Conservation (phyloP, 2,888 invertebrate genomes). For the Acrobasis consociella region DNA sequence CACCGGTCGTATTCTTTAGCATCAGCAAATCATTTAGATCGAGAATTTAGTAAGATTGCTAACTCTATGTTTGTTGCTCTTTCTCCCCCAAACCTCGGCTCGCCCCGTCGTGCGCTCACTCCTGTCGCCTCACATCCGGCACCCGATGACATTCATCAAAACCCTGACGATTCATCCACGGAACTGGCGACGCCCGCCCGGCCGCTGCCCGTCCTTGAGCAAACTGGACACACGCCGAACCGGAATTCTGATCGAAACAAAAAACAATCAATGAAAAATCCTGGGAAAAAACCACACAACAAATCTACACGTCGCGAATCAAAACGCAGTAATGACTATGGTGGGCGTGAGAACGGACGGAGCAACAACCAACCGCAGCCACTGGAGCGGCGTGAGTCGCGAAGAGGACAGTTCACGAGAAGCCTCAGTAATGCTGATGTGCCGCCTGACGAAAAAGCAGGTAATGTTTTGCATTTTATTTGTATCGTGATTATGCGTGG, state of each 20-base stretch:
- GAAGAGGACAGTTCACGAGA: constrained; percentile 86
- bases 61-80: constrained; percentile 82
- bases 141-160: constrained; percentile 58
- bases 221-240: constrained; percentile 2
- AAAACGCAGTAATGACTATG: constrained; percentile 84
- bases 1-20: constrained; percentile 63
- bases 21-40: constrained; percentile 62
- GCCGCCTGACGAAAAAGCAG: constrained; percentile 91
- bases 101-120: constrained; percentile 73
- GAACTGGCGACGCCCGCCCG: constrained; percentile 31
- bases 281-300: constrained; percentile 43
- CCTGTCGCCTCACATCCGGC: constrained; percentile 66
- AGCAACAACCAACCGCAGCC: constrained; percentile 79
- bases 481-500: no score
- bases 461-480: constrained; percentile 41
- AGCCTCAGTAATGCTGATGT: constrained; percentile 92
- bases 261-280: constrained; percentile 42
- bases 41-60: constrained; percentile 78
- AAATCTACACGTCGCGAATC: constrained; percentile 58
- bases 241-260: constrained; percentile 32
- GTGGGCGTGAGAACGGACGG: constrained; percentile 81
- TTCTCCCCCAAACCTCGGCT: constrained; percentile 81
- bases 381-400: constrained; percentile 79
- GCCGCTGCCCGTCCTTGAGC: constrained; percentile 4
- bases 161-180: constrained; percentile 48